Base-by-base conservation (phyloP, 1,140 invertebrate genomes). In the Sinonovacula constricta region DNA sequence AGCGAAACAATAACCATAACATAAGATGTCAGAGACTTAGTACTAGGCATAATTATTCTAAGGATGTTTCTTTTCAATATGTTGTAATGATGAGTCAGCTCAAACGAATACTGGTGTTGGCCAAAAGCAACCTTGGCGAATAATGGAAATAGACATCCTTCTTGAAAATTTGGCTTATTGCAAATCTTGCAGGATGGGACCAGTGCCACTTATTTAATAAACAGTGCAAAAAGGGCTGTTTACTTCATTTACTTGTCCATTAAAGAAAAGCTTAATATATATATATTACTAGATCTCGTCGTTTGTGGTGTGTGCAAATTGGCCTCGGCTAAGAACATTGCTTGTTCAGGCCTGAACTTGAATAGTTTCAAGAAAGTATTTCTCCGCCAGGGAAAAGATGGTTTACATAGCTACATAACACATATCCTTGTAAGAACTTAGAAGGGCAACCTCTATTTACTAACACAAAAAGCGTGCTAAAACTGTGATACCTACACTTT, bases 261-360 rank as follows among this genome's bases (percentile, higher is more conserved):
- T 31, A 60, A 5, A 30, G 57, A 30, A 26, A 65, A 39, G 26
- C 15, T n/a, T 15, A 65, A 65, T 65, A 14, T 65, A 3, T 14
- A 36, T 36, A 36, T 15, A 30, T 65, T 65, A 39, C 31, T 39
- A 30, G 14, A 10, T 39, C 31, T 65, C 4, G 30, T 65, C 45
- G 15, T 36, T 12, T 36, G 34, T 39, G 62, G 62, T 39, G 34
- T 39, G 4, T 65, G 62, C n/a, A n/a, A n/a, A n/a, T 65, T 14
- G 31, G 62, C 62, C 33, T 39, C 62, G 31, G 62, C 62, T 36
- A 30, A 65, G 62, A 65, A 65, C 33, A 68, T 68, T 26, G 66
- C 66, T 30, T 5, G 66, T 28, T 68, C 66, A 28, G 66, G 66
- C 4, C 45, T 68, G 22, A 68, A 68, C 49, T 53, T 24, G 12